Base-by-base conservation (phyloP, 2,888 invertebrate genomes). In the Mongoloraphidia duomilia region DNA sequence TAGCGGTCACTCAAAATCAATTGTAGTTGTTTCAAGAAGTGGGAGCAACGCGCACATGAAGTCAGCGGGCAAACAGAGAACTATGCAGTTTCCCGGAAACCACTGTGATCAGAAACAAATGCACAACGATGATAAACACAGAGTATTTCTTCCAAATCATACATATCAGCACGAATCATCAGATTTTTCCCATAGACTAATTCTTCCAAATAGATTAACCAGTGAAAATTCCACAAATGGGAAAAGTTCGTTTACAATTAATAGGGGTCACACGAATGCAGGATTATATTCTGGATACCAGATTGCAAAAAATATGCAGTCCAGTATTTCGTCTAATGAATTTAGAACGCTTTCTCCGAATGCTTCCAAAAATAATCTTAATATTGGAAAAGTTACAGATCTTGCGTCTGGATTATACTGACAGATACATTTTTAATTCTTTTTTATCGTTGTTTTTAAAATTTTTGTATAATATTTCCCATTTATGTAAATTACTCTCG, bases 331-430 rank as follows among this genome's bases (percentile, higher is more conserved):
- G 46, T 72, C 70, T 43, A 65, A 68, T 13, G 74, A 73, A 57
- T 60, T 72, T 54, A 65, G 70, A 54, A 69, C 68, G 3, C 54
- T 72, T 8, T 70, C 71, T 0, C 69, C 70, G 1, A 64, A 67
- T 51, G 69, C 68, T 33, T 53, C 54, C 12, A 64, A 66, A 40
- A 65, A 67, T 4, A 67, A 50, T n/a, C 65, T 58, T 53, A 68
- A 66, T 51, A 66, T 61, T 34, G 74, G 78, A 34, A 83, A 83
- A 70, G 72, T 84, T 9, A 81, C 82, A 6, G 83, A 84, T 62
- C 75, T 82, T 66, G 81, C 82, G 54, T 84, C 83, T 41, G 84
- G 84, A 49, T 67, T 84, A 53, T 84, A 84, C 68, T 84, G 60
- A 66, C 26, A 26, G 26, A 26, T 26, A 26, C 26, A 26, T 26